Evolutionary conservation across 2,113 vertebrate species (phyloP).

Genomic region (Apistogramma diplotaenia): DNA sequence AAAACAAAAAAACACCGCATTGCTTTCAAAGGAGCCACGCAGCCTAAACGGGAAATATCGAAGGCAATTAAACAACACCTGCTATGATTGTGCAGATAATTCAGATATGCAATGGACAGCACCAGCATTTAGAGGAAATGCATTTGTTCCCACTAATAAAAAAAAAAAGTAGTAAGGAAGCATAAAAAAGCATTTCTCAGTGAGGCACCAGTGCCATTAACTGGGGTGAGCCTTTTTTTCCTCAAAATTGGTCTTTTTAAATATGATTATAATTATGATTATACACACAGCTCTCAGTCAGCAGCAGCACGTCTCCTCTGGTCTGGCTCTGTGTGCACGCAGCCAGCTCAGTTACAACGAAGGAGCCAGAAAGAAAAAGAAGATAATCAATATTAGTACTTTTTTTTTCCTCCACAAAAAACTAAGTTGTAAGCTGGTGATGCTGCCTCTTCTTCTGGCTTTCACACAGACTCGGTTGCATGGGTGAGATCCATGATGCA

Average conservation of each 20-base stretch:
- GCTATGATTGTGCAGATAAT: neutral
- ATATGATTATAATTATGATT: neutral
- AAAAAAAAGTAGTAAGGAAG: neutral
- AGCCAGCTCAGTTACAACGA: neutral
- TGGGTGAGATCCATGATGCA: neutral
- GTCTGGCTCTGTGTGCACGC: neutral
- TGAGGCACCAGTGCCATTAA: neutral
- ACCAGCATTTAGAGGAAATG: neutral
- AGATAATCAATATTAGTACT: neutral
- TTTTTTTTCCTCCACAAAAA: neutral
- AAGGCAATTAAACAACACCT: neutral
- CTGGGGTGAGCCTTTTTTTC: neutral
- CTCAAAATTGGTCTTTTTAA: neutral
- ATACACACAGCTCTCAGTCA: neutral
- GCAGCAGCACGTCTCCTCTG: neutral
- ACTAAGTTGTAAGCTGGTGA: neutral
- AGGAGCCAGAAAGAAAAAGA: neutral
- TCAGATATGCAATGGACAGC: neutral
- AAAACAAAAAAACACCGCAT: neutral
- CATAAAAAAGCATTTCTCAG: neutral
- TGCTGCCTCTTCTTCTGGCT: neutral
- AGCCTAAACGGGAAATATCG: neutral
- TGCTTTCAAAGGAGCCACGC: slow-evolving; percentile 3
- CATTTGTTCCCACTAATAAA: neutral
- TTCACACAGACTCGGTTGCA: neutral